These are phyloP conservation scores for Anhinga rufa DNA, from an alignment of 2,113 vertebrate species.

Conservation along the genomic window DNA sequence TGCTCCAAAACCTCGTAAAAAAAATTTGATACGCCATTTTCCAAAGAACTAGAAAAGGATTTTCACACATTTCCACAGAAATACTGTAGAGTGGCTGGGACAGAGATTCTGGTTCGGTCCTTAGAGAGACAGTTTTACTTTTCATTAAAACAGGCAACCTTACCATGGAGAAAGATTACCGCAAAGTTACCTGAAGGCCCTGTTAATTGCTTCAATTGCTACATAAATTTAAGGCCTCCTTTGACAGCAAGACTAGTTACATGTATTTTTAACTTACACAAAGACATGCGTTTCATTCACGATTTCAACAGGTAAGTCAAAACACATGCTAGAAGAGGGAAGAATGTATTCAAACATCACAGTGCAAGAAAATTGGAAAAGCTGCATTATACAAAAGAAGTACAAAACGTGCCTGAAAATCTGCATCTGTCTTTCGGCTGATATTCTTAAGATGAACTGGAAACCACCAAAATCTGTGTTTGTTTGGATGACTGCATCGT, in stretches of 20 bases:
- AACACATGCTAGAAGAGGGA: neutral
- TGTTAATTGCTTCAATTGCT: neutral
- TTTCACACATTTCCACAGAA: neutral
- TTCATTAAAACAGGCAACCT: neutral
- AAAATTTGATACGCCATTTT: neutral
- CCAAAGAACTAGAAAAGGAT: neutral
- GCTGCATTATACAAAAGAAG: neutral
- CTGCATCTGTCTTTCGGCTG: neutral
- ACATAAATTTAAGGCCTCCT: neutral
- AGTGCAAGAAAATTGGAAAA: neutral
- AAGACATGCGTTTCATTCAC: neutral
- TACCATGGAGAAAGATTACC: neutral
- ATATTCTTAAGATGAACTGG: neutral
- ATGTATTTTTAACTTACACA: neutral
- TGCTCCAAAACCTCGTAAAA: neutral
- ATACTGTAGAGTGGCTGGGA: neutral
- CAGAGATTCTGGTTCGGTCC: neutral
- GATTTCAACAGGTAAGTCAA: neutral
- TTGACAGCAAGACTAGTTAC: neutral
- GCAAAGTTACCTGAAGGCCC: neutral
- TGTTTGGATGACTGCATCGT: neutral
- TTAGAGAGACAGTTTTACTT: neutral
- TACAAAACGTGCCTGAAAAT: neutral
- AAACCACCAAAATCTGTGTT: neutral
- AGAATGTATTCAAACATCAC: neutral